A percentile compares a stretch with the other conserved stretches of the same genome.
Evolutionary conservation across 2,888 invertebrate genomes (phyloP).

Genomic region (Microplitis manilae): DNA sequence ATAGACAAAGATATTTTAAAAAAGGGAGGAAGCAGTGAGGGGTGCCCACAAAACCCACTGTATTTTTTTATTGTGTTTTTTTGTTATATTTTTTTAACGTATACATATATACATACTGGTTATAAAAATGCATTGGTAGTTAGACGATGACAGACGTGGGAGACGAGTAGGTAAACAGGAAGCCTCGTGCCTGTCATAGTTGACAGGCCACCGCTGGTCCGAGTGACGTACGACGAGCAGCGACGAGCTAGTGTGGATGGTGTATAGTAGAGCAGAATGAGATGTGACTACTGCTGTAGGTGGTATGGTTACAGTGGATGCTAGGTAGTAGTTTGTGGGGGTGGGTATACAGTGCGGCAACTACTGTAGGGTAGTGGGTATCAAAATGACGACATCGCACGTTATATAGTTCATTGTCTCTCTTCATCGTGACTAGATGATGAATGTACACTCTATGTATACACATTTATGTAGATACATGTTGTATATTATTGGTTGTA

Average conservation of each 20-base stretch:
- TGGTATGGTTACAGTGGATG: not conserved
- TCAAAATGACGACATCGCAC: constrained; percentile 4
- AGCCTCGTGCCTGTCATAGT: constrained; percentile 19
- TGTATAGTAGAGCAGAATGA: not conserved
- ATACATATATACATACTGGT: not conserved
- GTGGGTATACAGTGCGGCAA: not conserved
- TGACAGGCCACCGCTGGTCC: constrained; percentile 6
- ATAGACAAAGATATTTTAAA: not conserved
- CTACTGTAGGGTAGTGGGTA: not conserved
- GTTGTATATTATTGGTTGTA: not conserved
- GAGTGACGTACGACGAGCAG: constrained; percentile 6
- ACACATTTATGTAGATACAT: not conserved
- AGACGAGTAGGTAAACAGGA: constrained; percentile 10
- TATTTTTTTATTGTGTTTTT: not conserved
- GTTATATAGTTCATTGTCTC: constrained; percentile 5
- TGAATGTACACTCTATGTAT: constrained; percentile 1
- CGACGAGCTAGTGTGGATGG: not conserved
- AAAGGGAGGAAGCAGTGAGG: not conserved
- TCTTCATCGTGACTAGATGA: constrained; percentile 18
- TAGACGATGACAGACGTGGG: not conserved
- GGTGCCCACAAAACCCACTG: not conserved
- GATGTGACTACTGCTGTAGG: not conserved
- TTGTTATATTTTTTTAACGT: not conserved
- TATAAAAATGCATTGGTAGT: constrained; percentile 14
- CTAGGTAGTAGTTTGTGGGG: not conserved